Evolutionary conservation across 2,888 invertebrate genomes (phyloP), one percentile per base, ranked within the genome.

Genomic region (Luperina nickerlii): DNA sequence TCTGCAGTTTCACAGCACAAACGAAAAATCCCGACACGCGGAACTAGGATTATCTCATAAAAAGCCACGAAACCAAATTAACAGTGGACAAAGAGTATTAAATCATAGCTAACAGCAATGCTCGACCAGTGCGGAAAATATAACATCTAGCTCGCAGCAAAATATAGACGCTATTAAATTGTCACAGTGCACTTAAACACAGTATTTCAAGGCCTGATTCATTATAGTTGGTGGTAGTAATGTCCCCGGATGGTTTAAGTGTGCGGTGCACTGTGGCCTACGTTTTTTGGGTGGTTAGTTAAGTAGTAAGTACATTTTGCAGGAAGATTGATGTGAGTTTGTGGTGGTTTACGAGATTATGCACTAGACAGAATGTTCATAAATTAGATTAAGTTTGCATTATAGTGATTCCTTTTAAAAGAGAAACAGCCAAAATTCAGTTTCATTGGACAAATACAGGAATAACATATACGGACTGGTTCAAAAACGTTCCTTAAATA

Each of bases 101-200:
- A 93, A 94, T 94, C 94, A 94, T 92, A 92, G 82, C 90, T 82
- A 90, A 92, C 76, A 83, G 72, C 91, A 91, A 92, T 90, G 92
- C 91, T 88, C 83, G 88, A 86, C 90, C 90, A 92, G 92, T 92
- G 90, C 92, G 78, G 92, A 92, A 92, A 93, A 94, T 94, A 93
- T 93, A 93, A 92, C 92, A 92, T 92, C 92, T 91, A 90, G 84
- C 88, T 83, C 79, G 87, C 92, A 92, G 88, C 92, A 89, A 95
- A 93, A 95, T 94, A 95, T 93, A 92, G 90, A 87, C 81, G 88
- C 92, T 90, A 92, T 93, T 92, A 93, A 93, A 93, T 91, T 91
- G 92, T 93, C 93, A 91, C 90, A 85, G 86, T 73, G 83, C 78
- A 86, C 86, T 87, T 89, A 89, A 89, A 88, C 81, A 86, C 81